Base-by-base conservation (phyloP, 2,113 vertebrate genomes). In the Sminthopsis crassicaudata region DNA sequence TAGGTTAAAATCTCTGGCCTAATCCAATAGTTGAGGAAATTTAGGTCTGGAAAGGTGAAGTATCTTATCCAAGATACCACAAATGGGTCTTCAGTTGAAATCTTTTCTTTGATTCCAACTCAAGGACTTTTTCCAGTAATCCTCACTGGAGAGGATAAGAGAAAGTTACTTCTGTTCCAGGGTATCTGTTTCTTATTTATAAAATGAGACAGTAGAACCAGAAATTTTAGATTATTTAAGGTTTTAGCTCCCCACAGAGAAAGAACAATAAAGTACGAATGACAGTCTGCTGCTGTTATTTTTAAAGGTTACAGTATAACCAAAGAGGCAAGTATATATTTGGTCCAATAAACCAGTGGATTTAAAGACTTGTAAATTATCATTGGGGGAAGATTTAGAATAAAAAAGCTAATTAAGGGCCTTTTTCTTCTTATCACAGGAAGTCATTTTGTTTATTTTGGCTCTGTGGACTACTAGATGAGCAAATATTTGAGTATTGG, bases 291-390 rank as follows among this genome's bases (percentile, higher is more conserved):
- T 25, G 8, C 60, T 96, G n/a, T 96, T 42, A 94, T 95, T 95
- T 95, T 76, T 53, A 96, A 54, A 97, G 92, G 55, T 97, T 97
- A 95, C 89, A 76, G 9, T 95, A 93, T 30, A 67, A 57, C 93
- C 53, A 97, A 76, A 95, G 96, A 95, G 95, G 90, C 91, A 89
- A 97, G 46, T 92, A 25, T 96, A 92, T 94, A 24, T 93, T 96
- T 60, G 55, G 54, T 95, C 95, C 25, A 91, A 14, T 90, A 96
- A 96, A 46, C 48, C 53, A 95, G 46, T 89, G 97, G 91, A 95
- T 95, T 96, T 97, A 95, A 94, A 92, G 48, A 23, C 93, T 97
- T 89, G 60, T 97, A 53, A 92, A 93, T 76, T 90, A 91, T 96
- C 36, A 0, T 84, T 84, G 91, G 52, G 91, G 36, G 95, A 89